Conservation (phyloP, 2,888 invertebrate genomes). For the Cheilosia vernalis region DNA sequence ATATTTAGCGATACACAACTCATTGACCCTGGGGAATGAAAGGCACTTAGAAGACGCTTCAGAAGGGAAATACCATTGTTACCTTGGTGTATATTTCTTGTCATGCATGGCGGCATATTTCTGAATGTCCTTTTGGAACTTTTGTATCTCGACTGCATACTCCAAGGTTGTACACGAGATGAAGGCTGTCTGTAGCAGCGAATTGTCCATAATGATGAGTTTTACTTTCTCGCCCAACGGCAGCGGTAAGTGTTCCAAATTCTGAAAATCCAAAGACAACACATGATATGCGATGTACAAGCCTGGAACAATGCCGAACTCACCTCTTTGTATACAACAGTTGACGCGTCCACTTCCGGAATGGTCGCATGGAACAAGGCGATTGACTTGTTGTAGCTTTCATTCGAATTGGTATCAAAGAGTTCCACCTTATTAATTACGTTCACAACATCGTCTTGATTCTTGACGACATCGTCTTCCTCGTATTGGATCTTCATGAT, state of each 20-base stretch:
- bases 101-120: conserved; percentile 77
- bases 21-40: conserved; percentile 76
- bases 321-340: conserved; percentile 77
- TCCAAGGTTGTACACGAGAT: conserved; percentile 79
- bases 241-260: conserved; percentile 76
- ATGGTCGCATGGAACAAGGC: conserved; percentile 76
- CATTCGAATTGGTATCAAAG: conserved; percentile 77
- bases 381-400: conserved; percentile 79
- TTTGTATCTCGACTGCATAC: conserved; percentile 78
- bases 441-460: conserved; percentile 69
- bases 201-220: conserved; percentile 81
- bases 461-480: conserved; percentile 73
- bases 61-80: conserved; percentile 27
- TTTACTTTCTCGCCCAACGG: conserved; percentile 78
- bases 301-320: conserved; percentile 46
- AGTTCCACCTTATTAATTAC: conserved; percentile 78
- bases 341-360: conserved; percentile 75
- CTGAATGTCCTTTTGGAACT: conserved; percentile 79
- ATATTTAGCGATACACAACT: conserved; percentile 81
- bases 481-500: conserved; percentile 77
- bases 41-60: background rate
- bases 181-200: conserved; percentile 78
- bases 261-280: conserved; percentile 71
- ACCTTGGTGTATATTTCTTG: conserved; percentile 79
- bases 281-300: background rate